Evolutionary conservation across 2,888 invertebrate species (phyloP), one percentile per base, ranked within the genome.

Genomic region (Phragmatobia fuliginosa): DNA sequence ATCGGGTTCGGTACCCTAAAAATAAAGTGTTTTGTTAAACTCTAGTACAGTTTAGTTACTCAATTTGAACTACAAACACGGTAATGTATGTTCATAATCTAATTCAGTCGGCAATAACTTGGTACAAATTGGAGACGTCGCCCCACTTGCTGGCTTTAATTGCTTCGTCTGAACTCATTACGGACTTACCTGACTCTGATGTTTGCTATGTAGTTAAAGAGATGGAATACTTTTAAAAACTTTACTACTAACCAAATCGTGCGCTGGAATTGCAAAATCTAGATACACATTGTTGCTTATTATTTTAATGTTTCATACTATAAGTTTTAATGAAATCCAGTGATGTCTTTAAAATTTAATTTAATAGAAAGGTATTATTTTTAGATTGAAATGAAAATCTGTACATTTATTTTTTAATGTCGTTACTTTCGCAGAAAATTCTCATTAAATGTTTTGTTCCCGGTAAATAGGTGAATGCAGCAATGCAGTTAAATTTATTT

Each of bases 151-250:
- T 31, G 74, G 78, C 76, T 83, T 85, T 88, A 88, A 88, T 90
- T 89, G 85, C 85, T 83, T 76, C 77, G 79, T 77, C 75, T 88
- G 82, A 88, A 86, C 83, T 87, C 83, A 85, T 89, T 86, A 86
- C 71, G 45, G 69, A 77, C 76, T 78, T 79, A 76, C 72, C 74
- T 78, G 65, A 64, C 67, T 66, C 58, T 49, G 49, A 60, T 64
- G 63, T 56, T 71, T 59, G 38, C 36, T 31, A 66, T n/a, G n/a
- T 38, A 58, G 66, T 59, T 41, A 32, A 38, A 41, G 66, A 64
- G 36, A 36, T 33, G 36, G 28, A 28, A 25, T 10, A 49, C 49
- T 63, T 36, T 45, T 64, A 56, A 10, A 49, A 32, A 61, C 32
- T 49, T 21, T 14, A n/a, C n/a, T n/a, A 56, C 16, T 16, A 10